A percentile compares a stretch with the other conserved stretches of the same genome.
Evolutionary conservation across 2,888 invertebrate genomes (phyloP).

Genomic region (Hermaeophaga mercurialis): DNA sequence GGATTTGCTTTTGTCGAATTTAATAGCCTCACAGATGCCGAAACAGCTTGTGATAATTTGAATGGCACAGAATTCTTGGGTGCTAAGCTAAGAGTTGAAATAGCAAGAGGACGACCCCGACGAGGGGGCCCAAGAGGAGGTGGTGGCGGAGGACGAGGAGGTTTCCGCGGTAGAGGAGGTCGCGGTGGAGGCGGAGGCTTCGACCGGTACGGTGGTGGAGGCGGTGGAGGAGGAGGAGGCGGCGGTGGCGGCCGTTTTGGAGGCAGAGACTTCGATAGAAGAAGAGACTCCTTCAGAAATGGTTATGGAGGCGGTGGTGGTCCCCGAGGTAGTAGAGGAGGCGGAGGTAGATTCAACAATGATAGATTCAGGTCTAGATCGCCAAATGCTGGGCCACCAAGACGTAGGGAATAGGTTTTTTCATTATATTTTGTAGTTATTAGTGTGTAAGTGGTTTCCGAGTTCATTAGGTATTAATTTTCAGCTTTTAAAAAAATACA

Average conservation of each 20-base stretch:
- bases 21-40: constrained; percentile 85
- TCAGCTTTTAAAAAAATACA: too few species aligned
- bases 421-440: constrained; percentile 10
- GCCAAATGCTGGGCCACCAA: constrained; percentile 41
- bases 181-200: constrained; percentile 42
- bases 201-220: constrained; percentile 39
- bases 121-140: constrained; percentile 65
- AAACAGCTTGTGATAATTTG: constrained; percentile 85
- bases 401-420: constrained; percentile 37
- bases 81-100: constrained; percentile 85
- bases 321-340: constrained; percentile 40
- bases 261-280: constrained; percentile 43
- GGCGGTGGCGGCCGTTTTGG: constrained; percentile 38
- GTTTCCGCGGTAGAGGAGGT: constrained; percentile 50
- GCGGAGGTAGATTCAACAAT: constrained; percentile 43
- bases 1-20: constrained; percentile 95
- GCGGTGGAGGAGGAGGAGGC: constrained; percentile 55
- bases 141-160: constrained; percentile 61
- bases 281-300: constrained; percentile 43
- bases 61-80: constrained; percentile 88
- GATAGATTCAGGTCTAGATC: constrained; percentile 48
- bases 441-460: constrained; percentile 15
- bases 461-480: constrained; percentile 20
- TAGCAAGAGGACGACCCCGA: constrained; percentile 80
- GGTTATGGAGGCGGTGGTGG: constrained; percentile 44